Conservation (phyloP, 2,888 invertebrate genomes). For the Lasioglossum leucozonium region DNA sequence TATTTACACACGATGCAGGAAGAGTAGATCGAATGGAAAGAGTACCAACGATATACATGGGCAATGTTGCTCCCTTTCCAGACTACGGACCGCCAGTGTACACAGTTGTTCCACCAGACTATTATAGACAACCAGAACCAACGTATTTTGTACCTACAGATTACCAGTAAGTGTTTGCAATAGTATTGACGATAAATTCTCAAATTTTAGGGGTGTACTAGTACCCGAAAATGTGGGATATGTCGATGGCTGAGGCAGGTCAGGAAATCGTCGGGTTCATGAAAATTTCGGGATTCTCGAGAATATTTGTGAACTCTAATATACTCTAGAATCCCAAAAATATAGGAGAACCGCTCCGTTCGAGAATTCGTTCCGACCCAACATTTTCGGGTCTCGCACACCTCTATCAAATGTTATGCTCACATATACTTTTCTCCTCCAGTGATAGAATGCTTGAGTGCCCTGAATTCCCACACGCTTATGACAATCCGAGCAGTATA, state of each 20-base stretch:
- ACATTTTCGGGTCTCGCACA: too few species aligned
- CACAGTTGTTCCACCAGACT: slow-evolving; percentile 78
- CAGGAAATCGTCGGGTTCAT: too few species aligned
- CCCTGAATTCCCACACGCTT: slow-evolving; percentile 85
- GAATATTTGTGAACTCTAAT: too few species aligned
- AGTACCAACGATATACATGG: slow-evolving; percentile 81
- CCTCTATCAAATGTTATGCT: slow-evolving; percentile 4
- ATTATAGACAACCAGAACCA: slow-evolving; percentile 78
- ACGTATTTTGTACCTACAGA: slow-evolving; percentile 79
- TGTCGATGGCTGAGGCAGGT: too few species aligned
- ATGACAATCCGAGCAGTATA: slow-evolving; percentile 86
- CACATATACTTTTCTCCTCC: slow-evolving; percentile 39
- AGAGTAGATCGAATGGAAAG: slow-evolving; percentile 78
- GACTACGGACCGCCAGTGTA: slow-evolving; percentile 82
- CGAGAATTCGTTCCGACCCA: too few species aligned
- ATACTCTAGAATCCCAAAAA: too few species aligned
- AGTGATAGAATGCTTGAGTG: slow-evolving; percentile 82
- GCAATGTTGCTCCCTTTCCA: slow-evolving; percentile 76
- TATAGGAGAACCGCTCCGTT: too few species aligned
- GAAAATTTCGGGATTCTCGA: too few species aligned
- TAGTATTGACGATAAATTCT: neutral
- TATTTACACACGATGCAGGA: slow-evolving; percentile 84
- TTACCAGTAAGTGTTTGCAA: slow-evolving; percentile 77
- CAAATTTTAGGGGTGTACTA: neutral
- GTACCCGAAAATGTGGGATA: too few species aligned